These are phyloP conservation scores for Malurus alboscapulatus DNA, from an alignment of 2,113 vertebrate genomes.

Conservation along the genomic window DNA sequence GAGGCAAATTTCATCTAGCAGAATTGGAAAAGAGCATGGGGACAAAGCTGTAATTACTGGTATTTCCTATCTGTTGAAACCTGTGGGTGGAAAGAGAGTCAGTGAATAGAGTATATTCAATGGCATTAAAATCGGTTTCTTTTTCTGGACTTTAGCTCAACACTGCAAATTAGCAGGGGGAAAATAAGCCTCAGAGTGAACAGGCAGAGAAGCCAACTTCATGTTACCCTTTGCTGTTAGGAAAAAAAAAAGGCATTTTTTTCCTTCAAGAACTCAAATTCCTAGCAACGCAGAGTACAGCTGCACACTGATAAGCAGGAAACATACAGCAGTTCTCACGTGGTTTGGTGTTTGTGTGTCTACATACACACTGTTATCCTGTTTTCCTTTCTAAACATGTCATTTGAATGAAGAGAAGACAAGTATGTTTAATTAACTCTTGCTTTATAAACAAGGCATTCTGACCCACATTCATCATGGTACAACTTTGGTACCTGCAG, in stretches of 20 bases:
- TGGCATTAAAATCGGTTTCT: conserved; percentile 29
- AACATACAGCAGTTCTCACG: neutral
- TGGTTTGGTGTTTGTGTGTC: neutral
- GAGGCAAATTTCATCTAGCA: conserved; percentile 50
- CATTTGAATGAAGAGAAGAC: conserved; percentile 6
- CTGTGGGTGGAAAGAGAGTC: conserved; percentile 45
- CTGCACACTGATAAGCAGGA: neutral
- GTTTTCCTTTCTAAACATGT: conserved; percentile 10
- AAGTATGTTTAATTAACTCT: conserved; percentile 18
- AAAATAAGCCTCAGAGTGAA: conserved; percentile 47
- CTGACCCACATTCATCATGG: neutral
- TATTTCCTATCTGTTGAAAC: conserved; percentile 59
- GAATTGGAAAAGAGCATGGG: conserved; percentile 48
- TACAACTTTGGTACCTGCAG: neutral
- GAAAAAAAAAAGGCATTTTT: neutral
- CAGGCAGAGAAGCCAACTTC: conserved; percentile 40
- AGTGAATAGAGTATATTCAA: conserved; percentile 49
- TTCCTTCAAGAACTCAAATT: conserved; percentile 24
- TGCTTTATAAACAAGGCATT: neutral
- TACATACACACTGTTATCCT: neutral
- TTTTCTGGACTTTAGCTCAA: conserved; percentile 64
- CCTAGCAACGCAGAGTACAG: neutral
- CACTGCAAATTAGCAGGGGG: conserved; percentile 57
- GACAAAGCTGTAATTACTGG: conserved; percentile 61
- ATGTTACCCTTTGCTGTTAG: neutral